phyloP scores from a whole-genome alignment of 2,888 invertebrate species.

The Willowsia nigromaculata region DNA sequence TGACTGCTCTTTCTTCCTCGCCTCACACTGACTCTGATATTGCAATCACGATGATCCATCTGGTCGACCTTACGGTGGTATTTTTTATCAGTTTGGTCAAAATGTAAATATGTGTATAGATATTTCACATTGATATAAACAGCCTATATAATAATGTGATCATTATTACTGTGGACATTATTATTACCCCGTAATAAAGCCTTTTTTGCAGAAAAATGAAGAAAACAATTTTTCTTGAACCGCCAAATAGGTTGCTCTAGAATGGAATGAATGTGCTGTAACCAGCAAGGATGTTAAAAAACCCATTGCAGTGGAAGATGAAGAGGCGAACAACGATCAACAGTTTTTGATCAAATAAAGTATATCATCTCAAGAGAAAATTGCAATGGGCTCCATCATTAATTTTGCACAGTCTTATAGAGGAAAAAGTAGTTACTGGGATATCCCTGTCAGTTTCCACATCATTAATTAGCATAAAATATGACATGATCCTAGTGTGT shows the following conservation, averaged over 20 bases:
- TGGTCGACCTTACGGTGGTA: constrained; percentile 11
- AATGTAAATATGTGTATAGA: constrained; percentile 10
- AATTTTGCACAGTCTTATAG: constrained; percentile 37
- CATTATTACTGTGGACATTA: constrained; percentile 15
- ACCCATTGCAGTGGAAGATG: background rate
- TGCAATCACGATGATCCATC: background rate
- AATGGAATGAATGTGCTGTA: background rate
- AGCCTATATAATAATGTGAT: constrained; percentile 17
- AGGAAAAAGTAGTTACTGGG: constrained; percentile 42
- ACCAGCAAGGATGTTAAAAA: background rate
- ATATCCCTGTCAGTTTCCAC: constrained; percentile 61
- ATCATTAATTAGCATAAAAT: constrained; percentile 69
- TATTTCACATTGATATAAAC: constrained; percentile 18
- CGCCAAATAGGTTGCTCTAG: background rate
- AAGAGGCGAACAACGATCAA: background rate
- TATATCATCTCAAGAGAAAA: constrained; percentile 36
- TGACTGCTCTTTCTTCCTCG: background rate
- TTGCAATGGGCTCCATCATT: constrained; percentile 37
- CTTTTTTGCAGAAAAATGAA: constrained; percentile 34
- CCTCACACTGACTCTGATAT: constrained; percentile 9
- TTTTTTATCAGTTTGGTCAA: constrained; percentile 23
- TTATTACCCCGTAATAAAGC: constrained; percentile 54
- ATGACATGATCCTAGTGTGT: constrained; percentile 63
- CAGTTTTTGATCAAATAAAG: constrained; percentile 38
- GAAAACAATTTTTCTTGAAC: background rate